Conservation (phyloP, 2,113 vertebrate species). For the Ophiodon elongatus region DNA sequence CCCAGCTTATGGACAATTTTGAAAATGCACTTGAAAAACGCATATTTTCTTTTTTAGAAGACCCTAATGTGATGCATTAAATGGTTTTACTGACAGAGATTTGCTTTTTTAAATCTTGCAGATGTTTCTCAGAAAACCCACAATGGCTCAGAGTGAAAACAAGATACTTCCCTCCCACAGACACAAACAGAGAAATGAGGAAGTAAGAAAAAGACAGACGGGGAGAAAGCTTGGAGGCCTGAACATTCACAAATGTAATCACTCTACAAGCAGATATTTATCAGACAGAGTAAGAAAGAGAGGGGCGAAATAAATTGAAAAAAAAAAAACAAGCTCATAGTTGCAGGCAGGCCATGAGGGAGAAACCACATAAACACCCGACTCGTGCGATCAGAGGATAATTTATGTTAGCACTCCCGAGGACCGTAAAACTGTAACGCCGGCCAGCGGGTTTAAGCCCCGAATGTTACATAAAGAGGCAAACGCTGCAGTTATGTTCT, state of each 20-base stretch:
- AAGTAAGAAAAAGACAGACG: conserved; percentile 17
- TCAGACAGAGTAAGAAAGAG: conserved; percentile 19
- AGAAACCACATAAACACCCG: conserved; percentile 33
- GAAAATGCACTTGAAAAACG: neutral
- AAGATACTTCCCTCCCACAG: conserved; percentile 46
- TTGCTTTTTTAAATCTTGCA: conserved; percentile 40
- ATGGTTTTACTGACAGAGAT: conserved; percentile 20
- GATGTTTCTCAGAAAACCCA: conserved; percentile 40
- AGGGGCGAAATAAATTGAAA: neutral
- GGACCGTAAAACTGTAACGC: conserved; percentile 23
- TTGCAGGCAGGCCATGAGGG: conserved; percentile 34
- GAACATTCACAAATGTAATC: conserved; percentile 39
- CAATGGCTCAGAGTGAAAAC: conserved; percentile 53
- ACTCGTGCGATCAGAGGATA: conserved; percentile 35
- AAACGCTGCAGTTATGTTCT: conserved; percentile 30
- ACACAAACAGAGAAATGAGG: conserved; percentile 7
- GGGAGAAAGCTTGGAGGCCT: conserved; percentile 15
- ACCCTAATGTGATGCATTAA: conserved; percentile 1
- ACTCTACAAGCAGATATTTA: conserved; percentile 35
- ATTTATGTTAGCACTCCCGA: conserved; percentile 36
- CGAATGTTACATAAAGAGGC: conserved; percentile 51
- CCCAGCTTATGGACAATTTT: no score
- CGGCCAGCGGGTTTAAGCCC: conserved; percentile 28
- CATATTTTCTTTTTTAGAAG: neutral
- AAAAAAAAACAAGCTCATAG: neutral